Percentiles rank a stretch among this genome's conserved stretches.
These are phyloP conservation scores for Barypeithes pellucidus DNA, from an alignment of 2,888 invertebrate species.

Conservation along the genomic window DNA sequence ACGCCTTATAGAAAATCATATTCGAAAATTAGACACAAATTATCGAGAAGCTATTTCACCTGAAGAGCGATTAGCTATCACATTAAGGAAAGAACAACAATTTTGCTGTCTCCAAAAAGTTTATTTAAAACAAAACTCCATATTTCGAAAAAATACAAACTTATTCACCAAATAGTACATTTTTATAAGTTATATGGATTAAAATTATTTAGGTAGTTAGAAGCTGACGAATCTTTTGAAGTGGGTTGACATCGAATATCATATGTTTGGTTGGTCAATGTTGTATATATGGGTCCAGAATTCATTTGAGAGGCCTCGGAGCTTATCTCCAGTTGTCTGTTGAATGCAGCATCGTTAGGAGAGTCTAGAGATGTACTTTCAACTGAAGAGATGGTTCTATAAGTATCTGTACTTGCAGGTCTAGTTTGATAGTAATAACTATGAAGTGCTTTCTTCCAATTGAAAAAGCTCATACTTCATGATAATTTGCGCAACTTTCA, in stretches of 20 bases:
- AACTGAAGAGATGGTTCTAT: slow-evolving; percentile 30
- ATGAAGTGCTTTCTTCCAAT: slow-evolving; percentile 25
- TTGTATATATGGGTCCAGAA: slow-evolving; percentile 30
- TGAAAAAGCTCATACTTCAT: slow-evolving; percentile 8
- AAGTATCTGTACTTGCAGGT: slow-evolving; percentile 31
- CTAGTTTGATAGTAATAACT: slow-evolving; percentile 22
- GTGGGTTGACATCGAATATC: background rate
- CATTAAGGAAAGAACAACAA: slow-evolving; percentile 14
- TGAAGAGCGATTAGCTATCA: slow-evolving; percentile 19
- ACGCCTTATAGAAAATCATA: slow-evolving; percentile 14
- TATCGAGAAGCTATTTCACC: slow-evolving; percentile 15
- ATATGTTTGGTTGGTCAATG: slow-evolving; percentile 23
- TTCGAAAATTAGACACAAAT: slow-evolving; percentile 17
- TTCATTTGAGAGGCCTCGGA: slow-evolving; percentile 24
- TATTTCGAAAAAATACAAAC: background rate
- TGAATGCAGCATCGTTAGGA: slow-evolving; percentile 1
- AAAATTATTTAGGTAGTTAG: slow-evolving; percentile 1
- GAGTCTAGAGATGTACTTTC: slow-evolving; percentile 18
- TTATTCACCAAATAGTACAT: background rate
- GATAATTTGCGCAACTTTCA: too few relatives aligned
- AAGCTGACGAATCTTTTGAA: slow-evolving; percentile 21
- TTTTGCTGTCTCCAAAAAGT: slow-evolving; percentile 4
- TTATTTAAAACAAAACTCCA: background rate
- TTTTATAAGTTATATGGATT: slow-evolving; percentile 10
- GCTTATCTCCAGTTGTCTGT: slow-evolving; percentile 19